Evolutionary conservation across 1,140 invertebrate genomes (phyloP).

Genomic region (Drosophila seguyi): DNA sequence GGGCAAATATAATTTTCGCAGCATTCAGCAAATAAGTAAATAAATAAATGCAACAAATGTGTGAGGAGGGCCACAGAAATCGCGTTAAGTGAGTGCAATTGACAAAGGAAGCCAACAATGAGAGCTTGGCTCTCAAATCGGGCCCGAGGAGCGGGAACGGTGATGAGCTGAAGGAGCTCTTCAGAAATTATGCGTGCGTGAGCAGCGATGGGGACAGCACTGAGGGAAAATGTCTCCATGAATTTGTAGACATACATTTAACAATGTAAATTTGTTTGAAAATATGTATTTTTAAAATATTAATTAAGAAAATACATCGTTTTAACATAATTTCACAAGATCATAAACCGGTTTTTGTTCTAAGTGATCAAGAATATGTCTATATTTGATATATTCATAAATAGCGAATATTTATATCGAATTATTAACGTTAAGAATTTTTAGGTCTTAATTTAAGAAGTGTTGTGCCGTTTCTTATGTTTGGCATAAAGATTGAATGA

Average conservation of each 20-base stretch:
- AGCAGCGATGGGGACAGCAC: conserved; percentile 21
- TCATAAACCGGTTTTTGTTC: too few relatives aligned
- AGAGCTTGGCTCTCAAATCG: conserved; percentile 24
- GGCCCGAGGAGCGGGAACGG: conserved; percentile 7
- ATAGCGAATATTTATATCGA: too few relatives aligned
- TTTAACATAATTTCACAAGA: not conserved
- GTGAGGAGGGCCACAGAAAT: conserved; percentile 28
- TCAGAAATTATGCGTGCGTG: conserved; percentile 79
- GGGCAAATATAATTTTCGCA: conserved; percentile 80
- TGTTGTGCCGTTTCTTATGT: too few relatives aligned
- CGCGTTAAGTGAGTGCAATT: conserved; percentile 78
- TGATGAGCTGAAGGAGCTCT: conserved; percentile 65
- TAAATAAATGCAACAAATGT: conserved; percentile 72
- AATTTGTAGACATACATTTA: too few relatives aligned
- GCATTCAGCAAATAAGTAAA: conserved; percentile 74
- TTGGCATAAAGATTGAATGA: too few relatives aligned
- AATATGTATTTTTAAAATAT: too few relatives aligned
- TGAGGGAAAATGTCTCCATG: not conserved
- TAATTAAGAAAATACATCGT: too few relatives aligned
- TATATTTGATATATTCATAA: too few relatives aligned
- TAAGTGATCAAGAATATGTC: too few relatives aligned
- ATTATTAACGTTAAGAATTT: too few relatives aligned
- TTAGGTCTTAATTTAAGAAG: too few relatives aligned
- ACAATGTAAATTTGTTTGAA: too few relatives aligned
- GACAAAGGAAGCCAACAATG: conserved; percentile 79